These are phyloP conservation scores for Spodoptera frugiperda DNA, from an alignment of 1,140 invertebrate genomes.

Conservation along the genomic window DNA sequence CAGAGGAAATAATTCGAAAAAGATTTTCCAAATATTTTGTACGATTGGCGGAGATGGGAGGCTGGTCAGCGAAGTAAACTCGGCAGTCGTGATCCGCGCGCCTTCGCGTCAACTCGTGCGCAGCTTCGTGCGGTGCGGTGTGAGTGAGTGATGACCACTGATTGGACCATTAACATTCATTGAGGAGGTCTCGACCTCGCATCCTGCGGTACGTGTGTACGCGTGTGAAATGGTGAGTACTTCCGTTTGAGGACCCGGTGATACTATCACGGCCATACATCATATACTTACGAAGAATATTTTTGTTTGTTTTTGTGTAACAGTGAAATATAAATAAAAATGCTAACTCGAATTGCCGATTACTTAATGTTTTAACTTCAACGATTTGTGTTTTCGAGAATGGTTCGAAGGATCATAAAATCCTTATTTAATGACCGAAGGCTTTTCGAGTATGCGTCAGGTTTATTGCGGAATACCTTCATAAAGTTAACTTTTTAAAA, in stretches of 20 bases:
- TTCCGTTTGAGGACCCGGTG: slow-evolving; percentile 9
- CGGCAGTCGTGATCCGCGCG: slow-evolving; percentile 57
- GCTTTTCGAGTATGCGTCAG: slow-evolving; percentile 5
- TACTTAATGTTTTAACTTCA: neutral
- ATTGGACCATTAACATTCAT: slow-evolving; percentile 77
- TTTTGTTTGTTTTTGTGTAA: neutral
- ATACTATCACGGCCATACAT: slow-evolving; percentile 31
- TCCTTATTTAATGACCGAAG: neutral
- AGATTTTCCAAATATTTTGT: too few species aligned
- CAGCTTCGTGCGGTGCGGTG: slow-evolving; percentile 25
- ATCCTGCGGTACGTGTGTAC: slow-evolving; percentile 59
- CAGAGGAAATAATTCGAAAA: neutral
- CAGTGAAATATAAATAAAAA: neutral
- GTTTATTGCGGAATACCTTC: slow-evolving; percentile 23
- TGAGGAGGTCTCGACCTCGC: slow-evolving; percentile 64
- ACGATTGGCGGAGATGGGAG: slow-evolving; percentile 9
- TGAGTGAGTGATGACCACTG: slow-evolving; percentile 70
- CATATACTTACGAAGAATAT: neutral
- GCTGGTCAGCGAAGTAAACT: neutral
- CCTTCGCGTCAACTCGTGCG: slow-evolving; percentile 49
- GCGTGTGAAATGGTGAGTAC: slow-evolving; percentile 48
- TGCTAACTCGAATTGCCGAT: neutral
- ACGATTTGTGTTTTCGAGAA: too few species aligned
- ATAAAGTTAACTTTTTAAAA: slow-evolving; percentile 8
- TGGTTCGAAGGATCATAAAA: too few species aligned